phyloP scores from a whole-genome alignment of 1,140 invertebrate species.

The Eupristina koningsbergeri region DNA sequence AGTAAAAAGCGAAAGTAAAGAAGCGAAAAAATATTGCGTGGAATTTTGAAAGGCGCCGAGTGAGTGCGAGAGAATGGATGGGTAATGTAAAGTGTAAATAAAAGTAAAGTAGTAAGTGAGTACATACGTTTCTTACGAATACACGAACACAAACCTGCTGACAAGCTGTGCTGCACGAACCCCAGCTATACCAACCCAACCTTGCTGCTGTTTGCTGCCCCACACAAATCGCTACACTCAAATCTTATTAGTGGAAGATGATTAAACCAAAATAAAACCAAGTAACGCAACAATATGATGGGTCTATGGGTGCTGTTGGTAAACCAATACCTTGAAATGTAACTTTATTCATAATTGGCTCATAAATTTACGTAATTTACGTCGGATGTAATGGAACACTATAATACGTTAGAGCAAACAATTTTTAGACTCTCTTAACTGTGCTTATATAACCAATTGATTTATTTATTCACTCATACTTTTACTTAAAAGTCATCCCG shows the following conservation, averaged over 20 bases:
- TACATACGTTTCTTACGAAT: slow-evolving; percentile 67
- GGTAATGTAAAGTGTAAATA: slow-evolving; percentile 66
- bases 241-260: slow-evolving; percentile 40
- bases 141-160: slow-evolving; percentile 73
- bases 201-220: slow-evolving; percentile 74
- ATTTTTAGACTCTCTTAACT: neutral
- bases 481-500: too few species aligned
- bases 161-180: slow-evolving; percentile 75
- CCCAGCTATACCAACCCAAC: slow-evolving; percentile 72
- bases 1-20: neutral
- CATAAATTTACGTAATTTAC: slow-evolving; percentile 16
- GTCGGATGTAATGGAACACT: neutral
- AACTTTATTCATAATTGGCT: slow-evolving; percentile 33
- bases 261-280: slow-evolving; percentile 43
- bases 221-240: slow-evolving; percentile 70
- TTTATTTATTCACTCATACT: neutral
- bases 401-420: neutral
- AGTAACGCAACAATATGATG: slow-evolving; percentile 49
- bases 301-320: slow-evolving; percentile 54
- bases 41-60: neutral
- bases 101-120: slow-evolving; percentile 67
- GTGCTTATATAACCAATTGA: slow-evolving; percentile 21
- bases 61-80: slow-evolving; percentile 56
- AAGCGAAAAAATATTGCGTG: too few species aligned
- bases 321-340: slow-evolving; percentile 38